A percentile compares a stretch with the other conserved stretches of the same genome.
These are phyloP conservation scores for Trogon surrucura DNA, from an alignment of 2,113 vertebrate species.

Conservation along the genomic window DNA sequence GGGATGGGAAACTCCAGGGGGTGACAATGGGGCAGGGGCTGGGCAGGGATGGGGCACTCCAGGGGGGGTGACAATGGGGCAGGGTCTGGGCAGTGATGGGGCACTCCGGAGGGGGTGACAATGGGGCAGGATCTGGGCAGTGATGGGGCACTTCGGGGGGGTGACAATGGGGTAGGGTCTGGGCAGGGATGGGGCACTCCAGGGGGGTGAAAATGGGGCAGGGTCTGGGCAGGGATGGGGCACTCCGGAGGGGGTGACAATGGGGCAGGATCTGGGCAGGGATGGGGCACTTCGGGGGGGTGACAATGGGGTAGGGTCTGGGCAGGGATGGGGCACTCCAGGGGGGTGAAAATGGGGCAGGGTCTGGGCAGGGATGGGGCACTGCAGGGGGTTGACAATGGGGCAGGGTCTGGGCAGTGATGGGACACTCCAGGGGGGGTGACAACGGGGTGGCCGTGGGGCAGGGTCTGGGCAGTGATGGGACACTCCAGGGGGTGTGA, in stretches of 20 bases:
- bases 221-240: too few species aligned
- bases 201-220: not conserved
- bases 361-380: too few species aligned
- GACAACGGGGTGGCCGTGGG: not conserved
- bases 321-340: too few species aligned
- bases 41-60: not conserved
- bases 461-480: too few species aligned
- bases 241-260: too few species aligned
- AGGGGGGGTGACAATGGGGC: too few species aligned
- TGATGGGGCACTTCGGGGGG: fast-evolving
- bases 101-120: not conserved
- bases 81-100: not conserved
- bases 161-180: not conserved
- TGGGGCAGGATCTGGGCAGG: too few species aligned
- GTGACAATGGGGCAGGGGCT: not conserved
- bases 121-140: not conserved
- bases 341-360: not conserved
- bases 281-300: fast-evolving
- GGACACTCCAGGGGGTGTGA: too few species aligned
- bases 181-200: too few species aligned
- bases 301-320: not conserved
- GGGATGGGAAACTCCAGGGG: not conserved
- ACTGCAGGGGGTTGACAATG: too few species aligned
- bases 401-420: too few species aligned
- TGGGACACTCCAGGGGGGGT: too few species aligned